Percentiles rank a stretch among this genome's conserved stretches.
Evolutionary conservation across 2,888 invertebrate genomes (phyloP).

Genomic region (Molorchus minor): DNA sequence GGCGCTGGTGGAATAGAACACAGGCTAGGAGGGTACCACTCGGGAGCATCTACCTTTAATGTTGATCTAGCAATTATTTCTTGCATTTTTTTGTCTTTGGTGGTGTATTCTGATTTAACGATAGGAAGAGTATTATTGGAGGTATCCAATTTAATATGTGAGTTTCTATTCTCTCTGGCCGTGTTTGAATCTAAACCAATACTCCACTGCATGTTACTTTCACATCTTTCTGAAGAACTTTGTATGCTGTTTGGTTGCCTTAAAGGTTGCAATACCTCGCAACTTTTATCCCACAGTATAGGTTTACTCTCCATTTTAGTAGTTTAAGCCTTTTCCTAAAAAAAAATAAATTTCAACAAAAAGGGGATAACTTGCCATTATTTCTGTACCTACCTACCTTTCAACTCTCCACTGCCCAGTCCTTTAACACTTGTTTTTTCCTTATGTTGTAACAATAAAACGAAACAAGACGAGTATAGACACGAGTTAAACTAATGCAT

Average conservation of each 20-base stretch:
- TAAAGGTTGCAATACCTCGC: constrained; percentile 13
- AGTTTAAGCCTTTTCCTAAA: too few relatives aligned
- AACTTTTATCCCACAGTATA: constrained; percentile 31
- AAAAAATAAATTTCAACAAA: too few relatives aligned
- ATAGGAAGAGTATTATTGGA: background rate
- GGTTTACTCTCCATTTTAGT: constrained; percentile 35
- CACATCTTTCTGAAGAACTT: background rate
- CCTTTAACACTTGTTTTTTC: too few relatives aligned
- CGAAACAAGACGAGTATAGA: too few relatives aligned
- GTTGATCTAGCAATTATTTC: constrained; percentile 44
- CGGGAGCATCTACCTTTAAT: constrained; percentile 69
- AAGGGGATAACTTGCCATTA: too few relatives aligned
- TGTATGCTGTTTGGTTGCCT: constrained; percentile 30
- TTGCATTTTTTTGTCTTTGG: constrained; percentile 29
- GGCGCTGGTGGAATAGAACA: constrained; percentile 1
- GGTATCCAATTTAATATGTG: background rate
- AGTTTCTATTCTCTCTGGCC: background rate
- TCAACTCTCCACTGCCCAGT: too few relatives aligned
- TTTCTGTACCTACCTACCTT: too few relatives aligned
- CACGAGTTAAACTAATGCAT: too few relatives aligned
- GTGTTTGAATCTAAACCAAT: constrained; percentile 12
- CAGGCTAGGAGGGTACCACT: constrained; percentile 69
- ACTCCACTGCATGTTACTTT: constrained; percentile 16
- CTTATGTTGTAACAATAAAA: too few relatives aligned
- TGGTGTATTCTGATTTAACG: background rate